Evolutionary conservation across 2,888 invertebrate genomes (phyloP).

Genomic region (Steinernema carpocapsae): DNA sequence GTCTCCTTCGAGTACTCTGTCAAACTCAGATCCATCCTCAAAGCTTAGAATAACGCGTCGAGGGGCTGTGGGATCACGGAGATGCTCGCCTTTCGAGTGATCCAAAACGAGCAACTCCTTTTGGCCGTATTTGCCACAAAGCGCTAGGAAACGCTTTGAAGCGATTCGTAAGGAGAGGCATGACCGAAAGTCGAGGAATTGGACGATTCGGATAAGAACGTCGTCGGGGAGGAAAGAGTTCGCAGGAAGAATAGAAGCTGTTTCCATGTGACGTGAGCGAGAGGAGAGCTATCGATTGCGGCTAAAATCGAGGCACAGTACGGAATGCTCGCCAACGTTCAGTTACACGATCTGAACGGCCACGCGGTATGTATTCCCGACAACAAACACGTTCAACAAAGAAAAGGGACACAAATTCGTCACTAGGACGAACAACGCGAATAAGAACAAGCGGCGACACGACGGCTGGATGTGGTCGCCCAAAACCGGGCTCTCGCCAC

Average conservation of each 20-base stretch:
- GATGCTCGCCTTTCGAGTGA: not conserved
- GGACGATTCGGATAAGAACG: not conserved
- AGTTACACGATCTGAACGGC: too few relatives aligned
- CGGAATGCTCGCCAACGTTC: too few relatives aligned
- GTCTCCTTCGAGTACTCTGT: not conserved
- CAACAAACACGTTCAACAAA: too few relatives aligned
- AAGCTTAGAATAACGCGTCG: not conserved
- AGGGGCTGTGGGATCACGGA: not conserved
- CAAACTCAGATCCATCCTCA: not conserved
- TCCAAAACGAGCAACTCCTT: not conserved
- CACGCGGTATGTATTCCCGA: too few relatives aligned
- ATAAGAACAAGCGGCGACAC: too few relatives aligned
- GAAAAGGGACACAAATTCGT: too few relatives aligned
- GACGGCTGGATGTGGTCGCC: too few relatives aligned
- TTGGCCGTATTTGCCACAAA: slow-evolving; percentile 1
- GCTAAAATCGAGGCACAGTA: too few relatives aligned
- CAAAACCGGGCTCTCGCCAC: too few relatives aligned
- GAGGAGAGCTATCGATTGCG: not conserved
- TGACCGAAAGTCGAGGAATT: not conserved
- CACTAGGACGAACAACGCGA: too few relatives aligned
- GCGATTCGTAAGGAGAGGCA: not conserved
- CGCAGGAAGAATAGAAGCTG: not conserved
- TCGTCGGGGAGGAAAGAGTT: slow-evolving; percentile 23
- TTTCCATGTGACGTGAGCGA: too few relatives aligned
- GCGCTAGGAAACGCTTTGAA: not conserved